Evolutionary conservation across 35 echinoderm and acorn worm genomes (phyloP).

Genomic region (Holothuria glaberrima): DNA sequence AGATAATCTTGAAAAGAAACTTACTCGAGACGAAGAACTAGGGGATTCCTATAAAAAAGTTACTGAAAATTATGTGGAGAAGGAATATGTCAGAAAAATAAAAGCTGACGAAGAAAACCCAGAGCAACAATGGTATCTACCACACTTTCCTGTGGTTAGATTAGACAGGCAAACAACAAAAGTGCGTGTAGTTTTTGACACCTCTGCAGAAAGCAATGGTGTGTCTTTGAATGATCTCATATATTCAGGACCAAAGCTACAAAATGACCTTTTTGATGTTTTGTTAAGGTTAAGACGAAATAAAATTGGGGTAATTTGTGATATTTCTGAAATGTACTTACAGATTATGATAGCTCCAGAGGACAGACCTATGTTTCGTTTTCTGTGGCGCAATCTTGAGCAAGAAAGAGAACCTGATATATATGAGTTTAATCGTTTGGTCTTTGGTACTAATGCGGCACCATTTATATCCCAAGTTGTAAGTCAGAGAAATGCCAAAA

Average conservation of each 20-base stretch:
- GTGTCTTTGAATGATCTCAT: constrained; percentile 51
- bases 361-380: constrained; percentile 39
- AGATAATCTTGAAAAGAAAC: constrained; percentile 22
- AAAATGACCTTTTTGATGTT: constrained; percentile 52
- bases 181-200: constrained; percentile 51
- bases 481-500: neutral
- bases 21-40: constrained; percentile 7
- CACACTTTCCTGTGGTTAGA: constrained; percentile 61
- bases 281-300: constrained; percentile 40
- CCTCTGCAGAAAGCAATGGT: constrained; percentile 24
- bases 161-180: constrained; percentile 51
- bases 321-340: constrained; percentile 62
- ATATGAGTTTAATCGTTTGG: constrained; percentile 45
- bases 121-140: constrained; percentile 49
- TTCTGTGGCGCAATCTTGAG: constrained; percentile 29
- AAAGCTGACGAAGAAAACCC: neutral
- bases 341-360: constrained; percentile 13
- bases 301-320: constrained; percentile 17
- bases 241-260: constrained; percentile 52
- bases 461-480: constrained; percentile 28
- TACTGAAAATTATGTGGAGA: constrained; percentile 33
- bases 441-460: constrained; percentile 24
- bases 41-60: constrained; percentile 27
- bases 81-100: constrained; percentile 44
- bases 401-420: constrained; percentile 13